Conservation (phyloP, 2,888 invertebrate genomes). For the Ochropleura leucogaster region DNA sequence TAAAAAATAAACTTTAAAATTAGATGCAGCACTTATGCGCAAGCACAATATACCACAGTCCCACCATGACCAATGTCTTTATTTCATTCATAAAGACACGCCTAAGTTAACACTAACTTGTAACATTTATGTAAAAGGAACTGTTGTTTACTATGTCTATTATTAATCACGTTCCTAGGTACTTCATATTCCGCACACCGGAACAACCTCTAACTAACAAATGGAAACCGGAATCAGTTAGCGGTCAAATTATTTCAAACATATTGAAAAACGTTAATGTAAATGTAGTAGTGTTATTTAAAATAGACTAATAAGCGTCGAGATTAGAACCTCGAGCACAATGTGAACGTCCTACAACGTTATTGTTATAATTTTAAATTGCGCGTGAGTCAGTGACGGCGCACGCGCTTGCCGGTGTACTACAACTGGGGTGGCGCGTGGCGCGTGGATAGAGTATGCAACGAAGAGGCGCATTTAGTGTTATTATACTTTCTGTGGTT, state of each 20-base stretch:
- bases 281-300: slow-evolving; percentile 60
- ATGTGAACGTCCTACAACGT: slow-evolving; percentile 68
- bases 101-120: slow-evolving; percentile 6
- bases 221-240: slow-evolving; percentile 76
- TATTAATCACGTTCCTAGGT: background rate
- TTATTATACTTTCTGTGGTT: background rate
- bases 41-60: background rate
- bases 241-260: slow-evolving; percentile 68
- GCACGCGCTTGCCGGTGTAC: slow-evolving; percentile 27
- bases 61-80: slow-evolving; percentile 4
- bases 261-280: slow-evolving; percentile 67
- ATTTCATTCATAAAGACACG: background rate
- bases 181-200: slow-evolving; percentile 51
- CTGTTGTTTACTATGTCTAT: slow-evolving; percentile 11
- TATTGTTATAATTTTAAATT: slow-evolving; percentile 71
- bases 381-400: slow-evolving; percentile 66
- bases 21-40: background rate
- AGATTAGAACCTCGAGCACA: slow-evolving; percentile 76
- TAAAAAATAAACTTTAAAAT: background rate
- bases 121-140: slow-evolving; percentile 15
- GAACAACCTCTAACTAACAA: slow-evolving; percentile 69
- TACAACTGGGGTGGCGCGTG: background rate
- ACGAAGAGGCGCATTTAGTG: slow-evolving; percentile 1
- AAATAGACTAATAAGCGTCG: slow-evolving; percentile 69
- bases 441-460: slow-evolving; percentile 20